A percentile compares a stretch with the other conserved stretches of the same genome.
phyloP scores from a whole-genome alignment of 2,797 vertebrate species.

The Antrozous pallidus region DNA sequence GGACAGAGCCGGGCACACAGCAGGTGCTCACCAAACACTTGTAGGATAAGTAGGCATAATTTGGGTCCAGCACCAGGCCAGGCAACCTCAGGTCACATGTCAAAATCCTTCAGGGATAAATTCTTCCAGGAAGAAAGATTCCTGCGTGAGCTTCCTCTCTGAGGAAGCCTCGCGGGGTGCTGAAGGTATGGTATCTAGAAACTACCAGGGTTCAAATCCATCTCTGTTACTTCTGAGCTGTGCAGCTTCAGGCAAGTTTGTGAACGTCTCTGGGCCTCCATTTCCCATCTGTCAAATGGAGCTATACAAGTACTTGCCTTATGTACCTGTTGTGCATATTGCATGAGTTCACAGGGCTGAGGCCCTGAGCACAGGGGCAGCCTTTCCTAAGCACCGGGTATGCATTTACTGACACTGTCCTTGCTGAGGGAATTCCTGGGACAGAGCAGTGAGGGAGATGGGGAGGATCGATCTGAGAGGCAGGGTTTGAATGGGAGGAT shows the following conservation, averaged over 20 bases:
- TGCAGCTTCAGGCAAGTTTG: not conserved
- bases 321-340: rapidly evolving
- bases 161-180: rapidly evolving
- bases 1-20: not conserved
- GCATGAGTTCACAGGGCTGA: rapidly evolving
- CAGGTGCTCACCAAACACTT: not conserved
- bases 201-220: not conserved
- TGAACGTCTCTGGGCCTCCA: not conserved
- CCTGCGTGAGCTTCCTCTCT: rapidly evolving
- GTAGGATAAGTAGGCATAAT: rapidly evolving
- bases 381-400: rapidly evolving
- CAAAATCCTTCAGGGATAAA: not conserved
- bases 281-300: not conserved
- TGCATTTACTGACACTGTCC: rapidly evolving
- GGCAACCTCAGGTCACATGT: not conserved
- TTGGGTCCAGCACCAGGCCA: not conserved
- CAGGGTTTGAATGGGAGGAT: not conserved
- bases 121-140: not conserved
- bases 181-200: not conserved
- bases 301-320: not conserved
- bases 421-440: not conserved
- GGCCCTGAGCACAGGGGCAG: not conserved
- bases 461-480: rapidly evolving
- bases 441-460: rapidly evolving
- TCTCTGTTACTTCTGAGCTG: not conserved